Evolutionary conservation across 1,140 invertebrate genomes (phyloP).

Genomic region (Asbolus verrucosus): DNA sequence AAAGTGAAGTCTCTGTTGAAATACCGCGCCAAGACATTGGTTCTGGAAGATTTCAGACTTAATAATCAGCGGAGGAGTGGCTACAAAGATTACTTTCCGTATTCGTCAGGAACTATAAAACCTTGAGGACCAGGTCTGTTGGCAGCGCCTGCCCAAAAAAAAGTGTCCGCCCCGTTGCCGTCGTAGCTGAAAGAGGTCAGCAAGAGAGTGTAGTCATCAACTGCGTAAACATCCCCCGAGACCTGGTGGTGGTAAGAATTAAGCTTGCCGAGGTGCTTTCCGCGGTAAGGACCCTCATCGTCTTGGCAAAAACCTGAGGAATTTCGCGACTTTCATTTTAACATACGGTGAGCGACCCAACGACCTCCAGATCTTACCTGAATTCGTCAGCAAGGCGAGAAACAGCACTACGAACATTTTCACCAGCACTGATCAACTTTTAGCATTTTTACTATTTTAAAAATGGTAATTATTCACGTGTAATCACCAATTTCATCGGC

Average conservation of each 20-base stretch:
- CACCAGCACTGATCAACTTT: slow-evolving; percentile 9
- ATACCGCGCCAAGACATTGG: slow-evolving; percentile 87
- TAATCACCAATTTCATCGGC: too few relatives aligned
- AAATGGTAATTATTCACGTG: too few relatives aligned
- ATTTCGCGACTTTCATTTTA: too few relatives aligned
- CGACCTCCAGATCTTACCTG: background rate
- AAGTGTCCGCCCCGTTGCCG: slow-evolving; percentile 90
- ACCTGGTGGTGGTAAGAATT: slow-evolving; percentile 94
- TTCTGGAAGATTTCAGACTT: slow-evolving; percentile 70
- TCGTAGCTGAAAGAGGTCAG: slow-evolving; percentile 90
- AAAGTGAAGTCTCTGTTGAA: slow-evolving; percentile 89
- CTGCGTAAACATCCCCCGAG: slow-evolving; percentile 88
- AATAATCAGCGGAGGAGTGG: background rate
- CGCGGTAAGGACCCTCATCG: slow-evolving; percentile 79
- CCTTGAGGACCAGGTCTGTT: slow-evolving; percentile 89
- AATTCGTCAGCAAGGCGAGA: background rate
- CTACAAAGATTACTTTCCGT: slow-evolving; percentile 75
- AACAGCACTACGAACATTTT: background rate
- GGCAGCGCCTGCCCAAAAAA: slow-evolving; percentile 92
- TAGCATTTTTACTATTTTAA: too few relatives aligned
- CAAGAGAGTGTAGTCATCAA: slow-evolving; percentile 87
- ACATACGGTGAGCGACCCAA: too few relatives aligned
- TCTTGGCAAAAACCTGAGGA: slow-evolving; percentile 60
- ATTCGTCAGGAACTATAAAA: slow-evolving; percentile 90
- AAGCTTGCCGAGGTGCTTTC: slow-evolving; percentile 85